Percentiles rank a stretch among this genome's conserved stretches.
phyloP scores from a whole-genome alignment of 2,797 vertebrate species.

The Microctenopoma stevenorrisi region DNA sequence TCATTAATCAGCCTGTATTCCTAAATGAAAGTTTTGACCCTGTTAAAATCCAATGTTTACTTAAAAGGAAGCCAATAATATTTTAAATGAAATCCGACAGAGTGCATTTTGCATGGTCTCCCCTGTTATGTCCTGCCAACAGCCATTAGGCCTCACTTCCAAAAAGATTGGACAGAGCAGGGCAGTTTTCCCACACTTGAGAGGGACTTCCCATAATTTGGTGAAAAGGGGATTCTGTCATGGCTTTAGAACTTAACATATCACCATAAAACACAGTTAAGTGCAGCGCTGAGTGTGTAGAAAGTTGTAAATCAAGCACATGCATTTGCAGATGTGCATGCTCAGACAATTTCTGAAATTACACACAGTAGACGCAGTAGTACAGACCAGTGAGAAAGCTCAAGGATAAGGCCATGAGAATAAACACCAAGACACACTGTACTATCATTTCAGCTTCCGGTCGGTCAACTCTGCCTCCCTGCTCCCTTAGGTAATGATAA shows the following conservation, averaged over 20 bases:
- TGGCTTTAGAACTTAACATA: slow-evolving; percentile 54
- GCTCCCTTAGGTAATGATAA: slow-evolving; percentile 4
- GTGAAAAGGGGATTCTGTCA: slow-evolving; percentile 41
- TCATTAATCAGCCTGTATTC: slow-evolving; percentile 42
- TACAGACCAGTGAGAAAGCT: slow-evolving; percentile 21
- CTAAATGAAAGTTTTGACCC: slow-evolving; percentile 45
- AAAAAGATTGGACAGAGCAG: slow-evolving; percentile 29
- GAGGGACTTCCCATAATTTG: slow-evolving; percentile 50
- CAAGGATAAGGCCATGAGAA: slow-evolving; percentile 32
- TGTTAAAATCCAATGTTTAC: slow-evolving; percentile 37
- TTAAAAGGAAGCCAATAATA: slow-evolving; percentile 53
- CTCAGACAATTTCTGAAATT: slow-evolving; percentile 23
- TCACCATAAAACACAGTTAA: slow-evolving; percentile 47
- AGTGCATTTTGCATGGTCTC: slow-evolving; percentile 46
- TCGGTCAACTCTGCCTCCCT: slow-evolving; percentile 21
- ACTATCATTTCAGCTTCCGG: slow-evolving; percentile 42
- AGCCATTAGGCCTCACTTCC: slow-evolving; percentile 42
- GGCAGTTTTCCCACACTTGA: slow-evolving; percentile 62
- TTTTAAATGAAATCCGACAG: slow-evolving; percentile 58
- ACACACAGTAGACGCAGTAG: slow-evolving; percentile 41
- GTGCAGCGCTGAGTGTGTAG: slow-evolving; percentile 6
- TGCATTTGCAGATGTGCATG: slow-evolving; percentile 3
- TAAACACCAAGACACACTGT: slow-evolving; percentile 24
- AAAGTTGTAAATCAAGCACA: slow-evolving; percentile 50
- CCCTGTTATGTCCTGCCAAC: slow-evolving; percentile 62